Evolutionary conservation across 2,797 vertebrate genomes (phyloP).

Genomic region (Eleutherodactylus coqui): DNA sequence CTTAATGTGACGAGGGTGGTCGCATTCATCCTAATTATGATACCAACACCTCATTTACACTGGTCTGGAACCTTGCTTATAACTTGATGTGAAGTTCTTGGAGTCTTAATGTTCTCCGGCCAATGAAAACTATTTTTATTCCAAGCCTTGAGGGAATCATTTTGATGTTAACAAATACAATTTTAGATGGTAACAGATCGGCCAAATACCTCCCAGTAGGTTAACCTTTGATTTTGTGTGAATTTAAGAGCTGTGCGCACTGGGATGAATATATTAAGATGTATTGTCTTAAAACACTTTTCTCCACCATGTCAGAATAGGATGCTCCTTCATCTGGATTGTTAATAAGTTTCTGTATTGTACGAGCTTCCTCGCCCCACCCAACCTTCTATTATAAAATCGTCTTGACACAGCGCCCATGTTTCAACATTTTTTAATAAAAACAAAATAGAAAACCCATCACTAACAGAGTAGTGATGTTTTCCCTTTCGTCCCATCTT

Average conservation of each 20-base stretch:
- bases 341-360: slow-evolving; percentile 78
- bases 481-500: slow-evolving; percentile 76
- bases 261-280: slow-evolving; percentile 72
- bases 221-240: slow-evolving; percentile 77
- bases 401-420: slow-evolving; percentile 80
- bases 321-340: slow-evolving; percentile 77
- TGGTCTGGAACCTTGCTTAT: slow-evolving; percentile 35
- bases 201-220: slow-evolving; percentile 78
- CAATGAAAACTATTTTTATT: slow-evolving; percentile 79
- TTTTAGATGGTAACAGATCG: slow-evolving; percentile 78
- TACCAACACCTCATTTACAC: slow-evolving; percentile 56
- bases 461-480: slow-evolving; percentile 81
- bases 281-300: slow-evolving; percentile 76
- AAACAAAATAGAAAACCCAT: slow-evolving; percentile 83
- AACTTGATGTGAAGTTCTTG: slow-evolving; percentile 65
- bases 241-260: slow-evolving; percentile 77
- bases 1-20: slow-evolving; percentile 49
- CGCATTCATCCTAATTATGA: slow-evolving; percentile 51
- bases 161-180: slow-evolving; percentile 80
- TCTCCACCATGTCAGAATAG: slow-evolving; percentile 71
- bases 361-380: slow-evolving; percentile 78
- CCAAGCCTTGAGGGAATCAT: slow-evolving; percentile 80
- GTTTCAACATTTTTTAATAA: slow-evolving; percentile 87
- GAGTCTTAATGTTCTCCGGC: slow-evolving; percentile 72
- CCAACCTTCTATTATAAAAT: slow-evolving; percentile 82